These are phyloP conservation scores for Heliothis subflexa DNA, from an alignment of 1,140 invertebrate genomes.

Conservation along the genomic window DNA sequence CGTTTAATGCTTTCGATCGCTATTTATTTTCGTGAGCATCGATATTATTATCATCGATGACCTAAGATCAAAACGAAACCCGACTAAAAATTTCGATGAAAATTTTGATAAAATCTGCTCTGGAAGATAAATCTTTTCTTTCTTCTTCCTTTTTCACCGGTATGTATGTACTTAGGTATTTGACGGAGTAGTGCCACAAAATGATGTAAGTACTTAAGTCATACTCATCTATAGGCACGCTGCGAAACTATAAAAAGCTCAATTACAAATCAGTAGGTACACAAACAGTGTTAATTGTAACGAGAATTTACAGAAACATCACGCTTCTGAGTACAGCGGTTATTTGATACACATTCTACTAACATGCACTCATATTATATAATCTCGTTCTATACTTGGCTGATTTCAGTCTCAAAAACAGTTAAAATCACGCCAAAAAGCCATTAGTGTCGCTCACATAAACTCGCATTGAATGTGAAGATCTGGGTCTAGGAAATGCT, in stretches of 20 bases:
- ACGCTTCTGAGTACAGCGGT: slow-evolving; percentile 28
- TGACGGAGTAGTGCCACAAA: too few relatives aligned
- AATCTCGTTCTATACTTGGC: neutral
- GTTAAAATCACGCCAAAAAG: slow-evolving; percentile 4
- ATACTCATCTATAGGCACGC: too few relatives aligned
- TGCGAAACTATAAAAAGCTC: neutral
- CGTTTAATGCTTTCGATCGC: slow-evolving; percentile 1
- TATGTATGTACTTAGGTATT: too few relatives aligned
- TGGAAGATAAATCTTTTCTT: too few relatives aligned
- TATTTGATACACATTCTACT: slow-evolving; percentile 25
- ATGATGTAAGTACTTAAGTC: too few relatives aligned
- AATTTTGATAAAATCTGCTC: too few relatives aligned
- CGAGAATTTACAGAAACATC: slow-evolving; percentile 36
- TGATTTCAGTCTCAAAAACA: neutral
- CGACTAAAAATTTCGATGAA: too few relatives aligned
- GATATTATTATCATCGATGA: neutral
- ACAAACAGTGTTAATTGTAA: neutral
- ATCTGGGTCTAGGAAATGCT: neutral
- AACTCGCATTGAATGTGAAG: slow-evolving; percentile 1
- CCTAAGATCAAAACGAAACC: neutral
- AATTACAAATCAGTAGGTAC: neutral
- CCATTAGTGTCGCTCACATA: neutral
- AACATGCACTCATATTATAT: neutral
- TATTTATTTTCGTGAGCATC: neutral
- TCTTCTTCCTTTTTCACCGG: too few relatives aligned